Conservation (phyloP, 1,140 invertebrate genomes). For the Chrysomallon squamiferum region DNA sequence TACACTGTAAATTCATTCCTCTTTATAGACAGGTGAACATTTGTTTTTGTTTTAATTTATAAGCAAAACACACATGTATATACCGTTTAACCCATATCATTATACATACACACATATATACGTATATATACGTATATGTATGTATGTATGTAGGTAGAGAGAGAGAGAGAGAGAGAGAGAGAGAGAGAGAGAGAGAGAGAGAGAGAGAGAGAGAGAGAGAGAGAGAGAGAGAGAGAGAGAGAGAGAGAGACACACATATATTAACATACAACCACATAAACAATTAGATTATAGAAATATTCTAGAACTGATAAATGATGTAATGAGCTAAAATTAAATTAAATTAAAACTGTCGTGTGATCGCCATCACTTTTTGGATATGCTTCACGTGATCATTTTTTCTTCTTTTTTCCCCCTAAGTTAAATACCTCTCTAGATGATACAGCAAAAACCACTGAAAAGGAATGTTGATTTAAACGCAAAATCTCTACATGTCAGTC, state of each 20-base stretch:
- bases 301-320: not conserved
- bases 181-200: not conserved
- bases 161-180: slow-evolving; percentile 2
- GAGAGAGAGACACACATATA: not conserved
- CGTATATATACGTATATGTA: no score
- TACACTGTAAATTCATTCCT: no score
- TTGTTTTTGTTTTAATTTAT: no score
- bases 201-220: not conserved
- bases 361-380: not conserved
- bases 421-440: no score
- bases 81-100: no score
- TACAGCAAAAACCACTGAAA: no score
- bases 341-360: not conserved
- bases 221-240: not conserved
- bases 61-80: no score
- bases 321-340: not conserved
- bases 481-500: no score
- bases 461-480: no score
- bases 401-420: not conserved
- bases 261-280: not conserved
- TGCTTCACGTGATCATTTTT: not conserved
- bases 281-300: not conserved
- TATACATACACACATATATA: no score
- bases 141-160: not conserved
- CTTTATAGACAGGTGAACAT: no score